Conservation (phyloP, 2,888 invertebrate species). For the Tetramorium bicarinatum region DNA sequence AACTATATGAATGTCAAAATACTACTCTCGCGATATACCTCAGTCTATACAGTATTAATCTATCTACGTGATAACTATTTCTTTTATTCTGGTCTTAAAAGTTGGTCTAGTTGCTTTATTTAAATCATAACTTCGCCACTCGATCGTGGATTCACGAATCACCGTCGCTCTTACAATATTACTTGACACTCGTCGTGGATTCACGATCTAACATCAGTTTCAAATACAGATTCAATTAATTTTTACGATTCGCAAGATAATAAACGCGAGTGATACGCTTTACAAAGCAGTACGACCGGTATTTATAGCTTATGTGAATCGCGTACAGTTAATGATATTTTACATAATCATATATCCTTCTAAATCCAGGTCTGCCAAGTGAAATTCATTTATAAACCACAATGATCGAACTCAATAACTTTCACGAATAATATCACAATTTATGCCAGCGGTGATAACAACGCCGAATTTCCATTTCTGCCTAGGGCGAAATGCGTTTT, state of each 20-base stretch:
- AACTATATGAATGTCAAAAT: constrained; percentile 53
- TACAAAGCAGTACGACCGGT: constrained; percentile 46
- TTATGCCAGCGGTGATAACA: constrained; percentile 26
- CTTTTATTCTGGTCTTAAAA: constrained; percentile 56
- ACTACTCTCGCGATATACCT: constrained; percentile 51
- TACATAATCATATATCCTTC: constrained; percentile 29
- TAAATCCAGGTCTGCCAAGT: constrained; percentile 13
- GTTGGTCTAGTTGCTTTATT: constrained; percentile 51
- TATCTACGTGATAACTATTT: constrained; percentile 55
- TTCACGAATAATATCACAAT: constrained; percentile 53
- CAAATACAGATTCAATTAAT: constrained; percentile 36
- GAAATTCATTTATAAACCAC: constrained; percentile 11
- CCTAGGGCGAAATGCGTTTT: not conserved
- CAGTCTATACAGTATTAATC: constrained; percentile 56
- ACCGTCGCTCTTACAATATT: constrained; percentile 18
- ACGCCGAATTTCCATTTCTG: constrained; percentile 39
- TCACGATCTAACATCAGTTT: constrained; percentile 29
- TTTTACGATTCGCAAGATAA: constrained; percentile 38
- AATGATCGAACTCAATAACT: constrained; percentile 39
- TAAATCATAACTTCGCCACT: constrained; percentile 50
- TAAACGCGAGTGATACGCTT: constrained; percentile 44
- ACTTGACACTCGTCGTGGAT: constrained; percentile 15
- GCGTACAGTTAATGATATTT: constrained; percentile 38
- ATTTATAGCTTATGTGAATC: constrained; percentile 45
- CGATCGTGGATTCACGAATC: constrained; percentile 46